Evolutionary conservation across 2,113 vertebrate species (phyloP), one percentile per base, ranked within the genome.

Genomic region (Martes martes): DNA sequence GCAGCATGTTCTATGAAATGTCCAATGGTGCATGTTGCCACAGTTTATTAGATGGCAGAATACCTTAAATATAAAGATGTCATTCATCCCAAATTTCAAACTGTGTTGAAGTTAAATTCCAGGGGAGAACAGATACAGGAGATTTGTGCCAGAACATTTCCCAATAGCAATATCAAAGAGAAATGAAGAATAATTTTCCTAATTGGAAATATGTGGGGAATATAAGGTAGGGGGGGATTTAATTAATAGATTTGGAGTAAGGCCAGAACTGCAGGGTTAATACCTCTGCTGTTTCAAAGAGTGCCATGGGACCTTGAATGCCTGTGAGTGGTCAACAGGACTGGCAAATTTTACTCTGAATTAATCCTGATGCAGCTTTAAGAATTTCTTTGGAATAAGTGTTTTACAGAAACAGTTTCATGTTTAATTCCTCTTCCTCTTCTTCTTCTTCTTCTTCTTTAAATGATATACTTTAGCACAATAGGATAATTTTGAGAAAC

Each of bases 211-310:
- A 42, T 6, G 19, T 82, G 45, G 84, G 79, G 86, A 97, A 96
- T 90, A 45, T 26, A 90, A 93, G 36, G 31, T 86, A 8, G 67
- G 8, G 67, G 67, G 55, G 81, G 61, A 82, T 96, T 95, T 67
- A 98, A 87, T 95, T 97, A 97, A 80, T 42, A 5, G 74, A 73
- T 45, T 39, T 97, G 91, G 84, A 97, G 36, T 31, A 57, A 94
- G n/a, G 74, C 78, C 90, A 97, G 69, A 73, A 91, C 31, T 74
- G 28, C 50, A 94, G 86, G 85, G 89, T 93, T 97, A 95, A 96
- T 74, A 26, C 50, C 47, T 52, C 47, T 71, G 42, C 2, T 97
- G 9, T 78, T 94, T 88, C 45, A 91, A 23, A 45, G 82, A 83
- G 8, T 57, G 10, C 2, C 47, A 1, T 9, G 63, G 71, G 78